Evolutionary conservation across 2,888 invertebrate genomes (phyloP), one percentile per base, ranked within the genome.

Genomic region (Campoletis raptor): DNA sequence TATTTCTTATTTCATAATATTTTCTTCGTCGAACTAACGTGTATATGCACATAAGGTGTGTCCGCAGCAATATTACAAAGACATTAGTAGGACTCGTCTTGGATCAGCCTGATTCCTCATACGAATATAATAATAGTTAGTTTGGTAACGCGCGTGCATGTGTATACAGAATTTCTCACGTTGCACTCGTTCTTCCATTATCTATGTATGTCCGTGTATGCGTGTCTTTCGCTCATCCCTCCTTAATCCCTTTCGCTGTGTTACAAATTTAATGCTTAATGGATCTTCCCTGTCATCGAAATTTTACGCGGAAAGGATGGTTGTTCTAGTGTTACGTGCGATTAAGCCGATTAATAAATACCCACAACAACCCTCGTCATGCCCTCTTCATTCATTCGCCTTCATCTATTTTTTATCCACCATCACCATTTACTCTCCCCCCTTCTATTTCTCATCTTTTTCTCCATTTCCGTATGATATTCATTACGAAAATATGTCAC

Each of bases 61-160:
- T 42, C 9, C 5, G 42, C 42, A 10, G 7, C 54, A 48, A 57
- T 73, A 81, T 74, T 45, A 72, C 48, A 70, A 72, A 30, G 30
- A 52, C 54, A 24, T 70, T 52, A 18, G 52, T 52, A 18, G 52
- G 45, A 70, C 74, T 74, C 57, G 57, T 57, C 64, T 77, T 66
- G 77, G 77, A 48, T 57, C 37, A 76, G 54, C 74, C 66, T 24
- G 57, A 66, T 77, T 45, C 24, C 48, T 77, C 66, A 30, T 45
- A 45, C n/a, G 57, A 57, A 57, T 57, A 54, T 69, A 80, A 37
- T 73, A 74, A 73, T 37, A 72, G 36, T 73, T 72, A 7, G 12
- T 77, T 66, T 48, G 0, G n/a, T 74, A 40, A 74, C 70, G 70
- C 64, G 57, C 52, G 73, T 82, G 57, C 52, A 70, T 82, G 42